A percentile compares a stretch with the other conserved stretches of the same genome.
Conservation (phyloP, 2,797 vertebrate species). For the Sphaeramia orbicularis region DNA sequence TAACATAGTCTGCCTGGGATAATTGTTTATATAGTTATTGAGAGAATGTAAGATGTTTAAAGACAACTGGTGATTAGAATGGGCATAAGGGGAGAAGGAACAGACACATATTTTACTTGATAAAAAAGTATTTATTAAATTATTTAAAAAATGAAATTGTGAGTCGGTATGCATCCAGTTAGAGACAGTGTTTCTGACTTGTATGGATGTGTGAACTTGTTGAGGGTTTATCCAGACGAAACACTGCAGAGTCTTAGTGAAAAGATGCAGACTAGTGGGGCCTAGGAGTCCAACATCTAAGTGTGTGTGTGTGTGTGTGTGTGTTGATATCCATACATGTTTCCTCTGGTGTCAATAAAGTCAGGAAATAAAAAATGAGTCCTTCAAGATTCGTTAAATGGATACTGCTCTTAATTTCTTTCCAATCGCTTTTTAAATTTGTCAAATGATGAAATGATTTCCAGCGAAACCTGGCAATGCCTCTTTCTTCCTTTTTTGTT, state of each 20-base stretch:
- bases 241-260: constrained; percentile 22
- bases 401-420: neutral
- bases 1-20: too few relatives aligned
- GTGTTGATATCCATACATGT: constrained; percentile 3
- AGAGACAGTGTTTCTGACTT: neutral
- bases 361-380: neutral
- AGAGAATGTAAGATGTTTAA: too few relatives aligned
- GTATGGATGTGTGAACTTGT: constrained; percentile 5
- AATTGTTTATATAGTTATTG: too few relatives aligned
- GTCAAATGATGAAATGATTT: constrained; percentile 40
- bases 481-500: neutral
- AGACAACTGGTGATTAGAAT: too few relatives aligned
- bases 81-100: too few relatives aligned
- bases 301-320: constrained; percentile 3
- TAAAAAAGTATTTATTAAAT: too few relatives aligned
- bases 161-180: too few relatives aligned
- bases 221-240: constrained; percentile 16
- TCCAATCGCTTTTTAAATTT: constrained; percentile 24
- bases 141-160: too few relatives aligned
- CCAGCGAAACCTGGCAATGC: constrained; percentile 38
- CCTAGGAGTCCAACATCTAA: neutral
- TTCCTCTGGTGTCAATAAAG: neutral
- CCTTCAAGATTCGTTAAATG: constrained; percentile 12
- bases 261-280: neutral
- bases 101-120: too few relatives aligned